Evolutionary conservation across 2,888 invertebrate genomes (phyloP), one percentile per base, ranked within the genome.

Genomic region (Caenorhabditis afra): DNA sequence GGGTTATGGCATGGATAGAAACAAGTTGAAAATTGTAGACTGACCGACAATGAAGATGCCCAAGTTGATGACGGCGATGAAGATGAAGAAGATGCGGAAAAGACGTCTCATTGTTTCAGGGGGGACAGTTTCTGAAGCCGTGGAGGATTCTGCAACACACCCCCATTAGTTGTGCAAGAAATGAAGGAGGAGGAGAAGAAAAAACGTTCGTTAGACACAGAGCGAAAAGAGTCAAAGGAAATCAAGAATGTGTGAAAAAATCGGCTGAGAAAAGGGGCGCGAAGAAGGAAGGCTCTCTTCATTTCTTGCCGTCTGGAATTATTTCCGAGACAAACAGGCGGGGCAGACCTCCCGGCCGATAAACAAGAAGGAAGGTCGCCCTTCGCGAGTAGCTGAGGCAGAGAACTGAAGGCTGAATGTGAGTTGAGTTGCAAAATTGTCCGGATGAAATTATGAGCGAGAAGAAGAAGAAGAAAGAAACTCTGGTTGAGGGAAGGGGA

Each of bases 1-100:
- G 14, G 29, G 7, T 5, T 29, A 29, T 5, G 29, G 7, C 3
- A 29, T 29, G 3, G 4, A 29, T 3, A 5, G 4, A 29, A 7
- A 29, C 7, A 5, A 29, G 29, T 29, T 5, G 29, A 29, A 7
- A 7, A 5, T 7, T 5, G 29, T 29, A 5, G 35, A 64, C 71
- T 57, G 14, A 81, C 81, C 81, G 23, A 71, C 73, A 23, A 76
- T 29, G 20, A 81, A 81, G n/a, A 81, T 73, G 35, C 65, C 45
- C 65, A 81, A 47, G 52, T 81, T 81, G 23, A 74, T 52, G 23
- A 68, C 37, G 8, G 74, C 81, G 12, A 68, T 45, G 47, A 77
- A 61, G 29, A 81, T 66, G 65, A 73, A 70, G 22, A 79, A 75
- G 14, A 65, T 12, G 12, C 79, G 74, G n/a, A 79, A 22, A 41